These are phyloP conservation scores for Xenus cinereus DNA, from an alignment of 2,113 vertebrate genomes.

Conservation along the genomic window DNA sequence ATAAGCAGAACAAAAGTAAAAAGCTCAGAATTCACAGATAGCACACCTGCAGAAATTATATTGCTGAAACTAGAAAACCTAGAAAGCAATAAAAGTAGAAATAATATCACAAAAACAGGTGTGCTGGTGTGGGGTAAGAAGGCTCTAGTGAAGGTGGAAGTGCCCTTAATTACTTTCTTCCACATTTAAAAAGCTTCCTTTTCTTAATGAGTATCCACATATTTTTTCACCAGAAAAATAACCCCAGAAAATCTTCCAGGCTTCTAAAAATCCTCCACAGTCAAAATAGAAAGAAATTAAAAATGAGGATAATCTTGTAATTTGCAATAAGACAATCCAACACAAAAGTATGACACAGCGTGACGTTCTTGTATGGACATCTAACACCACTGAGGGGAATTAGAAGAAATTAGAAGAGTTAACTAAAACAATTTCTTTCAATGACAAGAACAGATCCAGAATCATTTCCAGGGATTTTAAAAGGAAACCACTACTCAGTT, in stretches of 20 bases:
- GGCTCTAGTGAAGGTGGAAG: neutral
- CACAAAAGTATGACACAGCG: neutral
- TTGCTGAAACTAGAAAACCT: neutral
- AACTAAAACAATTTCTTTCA: neutral
- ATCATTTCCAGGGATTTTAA: neutral
- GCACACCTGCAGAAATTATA: neutral
- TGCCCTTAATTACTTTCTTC: neutral
- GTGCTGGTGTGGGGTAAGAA: neutral
- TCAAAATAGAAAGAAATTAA: neutral
- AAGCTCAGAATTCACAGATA: neutral
- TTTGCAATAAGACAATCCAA: neutral
- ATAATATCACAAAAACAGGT: neutral
- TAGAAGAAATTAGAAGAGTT: neutral
- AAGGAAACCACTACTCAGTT: neutral
- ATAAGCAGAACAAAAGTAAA: neutral
- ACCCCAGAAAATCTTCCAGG: neutral
- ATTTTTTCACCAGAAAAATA: neutral
- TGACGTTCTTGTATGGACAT: neutral
- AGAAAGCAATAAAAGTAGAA: neutral
- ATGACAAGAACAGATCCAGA: neutral
- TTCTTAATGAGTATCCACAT: neutral
- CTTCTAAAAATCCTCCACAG: neutral
- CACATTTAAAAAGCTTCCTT: neutral
- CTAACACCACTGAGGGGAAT: neutral
- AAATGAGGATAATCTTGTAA: accelerated